Percentiles rank a stretch among this genome's conserved stretches.
Conservation (phyloP, 1,140 invertebrate species). For the Zaprionus vittiger region DNA sequence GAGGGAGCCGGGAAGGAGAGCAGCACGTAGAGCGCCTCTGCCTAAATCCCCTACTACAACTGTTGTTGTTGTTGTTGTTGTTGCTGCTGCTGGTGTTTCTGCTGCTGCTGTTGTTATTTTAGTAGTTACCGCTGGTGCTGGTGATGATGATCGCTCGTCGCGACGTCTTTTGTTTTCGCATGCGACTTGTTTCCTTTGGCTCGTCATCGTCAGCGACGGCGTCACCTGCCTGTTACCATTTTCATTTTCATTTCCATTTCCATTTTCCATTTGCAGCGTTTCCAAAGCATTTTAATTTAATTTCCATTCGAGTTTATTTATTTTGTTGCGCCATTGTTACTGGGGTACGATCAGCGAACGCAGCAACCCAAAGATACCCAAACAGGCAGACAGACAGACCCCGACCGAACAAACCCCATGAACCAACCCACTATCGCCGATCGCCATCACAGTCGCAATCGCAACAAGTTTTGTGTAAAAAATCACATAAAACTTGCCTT, state of each 20-base stretch:
- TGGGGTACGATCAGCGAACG: constrained; percentile 24
- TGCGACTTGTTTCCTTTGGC: constrained; percentile 46
- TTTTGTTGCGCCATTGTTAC: constrained; percentile 39
- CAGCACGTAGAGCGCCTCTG: neutral
- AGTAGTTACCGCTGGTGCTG: constrained; percentile 14
- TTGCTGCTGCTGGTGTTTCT: neutral
- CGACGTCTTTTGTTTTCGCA: constrained; percentile 57
- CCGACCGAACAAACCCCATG: neutral
- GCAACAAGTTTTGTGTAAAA: constrained; percentile 68
- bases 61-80: constrained; percentile 2
- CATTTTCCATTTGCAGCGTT: constrained; percentile 67
- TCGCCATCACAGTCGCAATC: constrained; percentile 43
- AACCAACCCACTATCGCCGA: neutral
- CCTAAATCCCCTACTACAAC: constrained; percentile 4
- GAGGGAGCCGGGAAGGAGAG: constrained; percentile 1
- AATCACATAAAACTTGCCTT: constrained; percentile 80
- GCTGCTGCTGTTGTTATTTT: constrained; percentile 2
- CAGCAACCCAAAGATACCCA: neutral
- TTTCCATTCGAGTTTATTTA: constrained; percentile 67
- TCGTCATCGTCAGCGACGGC: constrained; percentile 39
- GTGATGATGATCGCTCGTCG: constrained; percentile 66
- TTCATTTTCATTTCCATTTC: constrained; percentile 44
- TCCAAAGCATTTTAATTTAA: constrained; percentile 70
- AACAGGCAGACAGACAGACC: neutral
- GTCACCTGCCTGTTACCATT: constrained; percentile 31